phyloP scores from a whole-genome alignment of 2,113 vertebrate genomes.

The Xenopus borealis region DNA sequence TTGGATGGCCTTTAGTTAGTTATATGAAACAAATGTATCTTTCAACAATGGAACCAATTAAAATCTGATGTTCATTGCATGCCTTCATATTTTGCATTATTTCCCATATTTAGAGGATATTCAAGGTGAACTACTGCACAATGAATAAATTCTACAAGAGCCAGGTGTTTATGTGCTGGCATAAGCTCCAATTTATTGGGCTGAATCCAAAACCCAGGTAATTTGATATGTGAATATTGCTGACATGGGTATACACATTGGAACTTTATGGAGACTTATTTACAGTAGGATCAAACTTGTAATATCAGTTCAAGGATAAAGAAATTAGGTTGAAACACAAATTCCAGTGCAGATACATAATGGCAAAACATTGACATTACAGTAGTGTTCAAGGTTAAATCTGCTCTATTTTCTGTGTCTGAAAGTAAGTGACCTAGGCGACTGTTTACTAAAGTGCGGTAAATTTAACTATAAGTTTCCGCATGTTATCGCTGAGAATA shows the following conservation, averaged over 20 bases:
- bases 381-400: slow-evolving; percentile 2
- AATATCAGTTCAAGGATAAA: slow-evolving; percentile 23
- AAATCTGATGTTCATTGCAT: too few species aligned
- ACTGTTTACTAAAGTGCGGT: too few species aligned
- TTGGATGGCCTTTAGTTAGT: too few species aligned
- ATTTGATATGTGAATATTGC: slow-evolving; percentile 44
- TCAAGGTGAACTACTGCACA: slow-evolving; percentile 19
- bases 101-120: slow-evolving; percentile 4
- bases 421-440: neutral
- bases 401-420: neutral
- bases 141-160: slow-evolving; percentile 27
- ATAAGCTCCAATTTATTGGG: slow-evolving; percentile 32
- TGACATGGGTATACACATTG: slow-evolving; percentile 33
- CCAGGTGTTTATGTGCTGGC: slow-evolving; percentile 42
- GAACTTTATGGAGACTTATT: slow-evolving; percentile 36
- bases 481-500: too few species aligned
- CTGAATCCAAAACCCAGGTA: slow-evolving; percentile 36
- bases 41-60: too few species aligned
- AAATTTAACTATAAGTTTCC: too few species aligned
- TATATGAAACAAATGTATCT: too few species aligned
- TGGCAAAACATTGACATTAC: slow-evolving; percentile 7
- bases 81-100: neutral
- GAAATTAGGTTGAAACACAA: neutral
- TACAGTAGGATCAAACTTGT: slow-evolving; percentile 23
- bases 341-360: neutral